phyloP scores from a whole-genome alignment of 30 jellyfish, hydroid and myxozoan genomes.

The Pelagia noctiluca region DNA sequence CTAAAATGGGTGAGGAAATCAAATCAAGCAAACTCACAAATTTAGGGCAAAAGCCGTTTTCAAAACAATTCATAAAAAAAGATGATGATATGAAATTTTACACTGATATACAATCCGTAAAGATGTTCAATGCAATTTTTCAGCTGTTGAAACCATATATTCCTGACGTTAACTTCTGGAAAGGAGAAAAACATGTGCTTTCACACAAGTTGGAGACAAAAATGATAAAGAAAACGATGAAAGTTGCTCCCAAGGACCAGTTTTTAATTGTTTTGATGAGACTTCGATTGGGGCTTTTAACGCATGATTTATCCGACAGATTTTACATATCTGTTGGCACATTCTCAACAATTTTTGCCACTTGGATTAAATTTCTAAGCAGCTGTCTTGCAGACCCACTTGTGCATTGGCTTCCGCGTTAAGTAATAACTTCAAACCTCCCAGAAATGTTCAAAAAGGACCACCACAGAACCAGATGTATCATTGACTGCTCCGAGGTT shows the following conservation, averaged over 20 bases:
- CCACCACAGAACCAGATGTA: constrained; percentile 4
- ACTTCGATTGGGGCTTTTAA: constrained; percentile 18
- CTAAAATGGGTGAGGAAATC: no score
- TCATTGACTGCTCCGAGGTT: constrained; percentile 41
- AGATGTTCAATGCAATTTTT: background rate
- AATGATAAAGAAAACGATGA: background rate
- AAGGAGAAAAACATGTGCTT: background rate
- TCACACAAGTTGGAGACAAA: background rate
- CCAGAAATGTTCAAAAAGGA: constrained; percentile 25
- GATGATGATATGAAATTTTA: no score
- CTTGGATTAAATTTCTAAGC: constrained; percentile 22
- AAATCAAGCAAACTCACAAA: background rate
- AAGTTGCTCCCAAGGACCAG: background rate
- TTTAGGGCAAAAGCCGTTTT: background rate
- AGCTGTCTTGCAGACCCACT: constrained; percentile 17
- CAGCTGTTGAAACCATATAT: background rate
- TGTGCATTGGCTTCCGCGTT: constrained; percentile 23
- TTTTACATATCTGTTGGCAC: background rate
- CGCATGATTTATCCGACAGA: constrained; percentile 28
- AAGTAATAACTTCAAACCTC: background rate
- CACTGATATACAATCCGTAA: background rate
- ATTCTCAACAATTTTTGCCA: constrained; percentile 8
- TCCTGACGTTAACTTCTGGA: no score
- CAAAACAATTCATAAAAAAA: background rate
- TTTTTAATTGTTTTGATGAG: constrained; percentile 5